These are phyloP conservation scores for Megalurothrips usitatus DNA, from an alignment of 2,888 invertebrate genomes.

Conservation along the genomic window DNA sequence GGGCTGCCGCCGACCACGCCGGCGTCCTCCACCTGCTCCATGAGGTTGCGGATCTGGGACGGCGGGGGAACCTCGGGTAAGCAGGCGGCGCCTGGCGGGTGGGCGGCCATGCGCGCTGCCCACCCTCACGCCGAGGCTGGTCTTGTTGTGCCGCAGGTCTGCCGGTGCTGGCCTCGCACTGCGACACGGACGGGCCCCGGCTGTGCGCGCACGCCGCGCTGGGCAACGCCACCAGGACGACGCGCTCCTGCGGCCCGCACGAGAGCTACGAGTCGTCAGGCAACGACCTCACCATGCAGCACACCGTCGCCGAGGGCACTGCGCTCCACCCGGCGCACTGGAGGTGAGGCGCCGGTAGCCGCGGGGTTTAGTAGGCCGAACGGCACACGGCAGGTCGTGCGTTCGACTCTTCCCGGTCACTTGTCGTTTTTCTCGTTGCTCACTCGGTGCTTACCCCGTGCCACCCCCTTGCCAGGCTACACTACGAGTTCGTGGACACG, in stretches of 20 bases:
- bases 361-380: no score
- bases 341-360: no score
- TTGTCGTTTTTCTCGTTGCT: no score
- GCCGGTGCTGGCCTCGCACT: conserved; percentile 61
- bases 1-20: conserved; percentile 29
- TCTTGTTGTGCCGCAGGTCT: background rate
- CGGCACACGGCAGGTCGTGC: no score
- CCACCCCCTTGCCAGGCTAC: conserved; percentile 44
- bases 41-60: conserved; percentile 70
- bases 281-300: conserved; percentile 43
- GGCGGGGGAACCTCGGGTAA: conserved; percentile 50
- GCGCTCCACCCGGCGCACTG: conserved; percentile 65
- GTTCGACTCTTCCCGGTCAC: no score
- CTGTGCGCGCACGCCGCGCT: conserved; percentile 77
- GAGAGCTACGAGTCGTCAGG: conserved; percentile 69
- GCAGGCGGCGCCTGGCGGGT: conserved; percentile 34
- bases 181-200: conserved; percentile 68
- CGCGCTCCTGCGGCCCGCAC: conserved; percentile 70
- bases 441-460: no score
- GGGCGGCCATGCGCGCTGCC: background rate
- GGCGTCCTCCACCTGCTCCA: conserved; percentile 52
- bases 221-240: conserved; percentile 66
- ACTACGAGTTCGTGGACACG: conserved; percentile 81
- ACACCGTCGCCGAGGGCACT: conserved; percentile 58
- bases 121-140: background rate